phyloP scores from a whole-genome alignment of 2,113 vertebrate species.

The Falcunculus frontatus region DNA sequence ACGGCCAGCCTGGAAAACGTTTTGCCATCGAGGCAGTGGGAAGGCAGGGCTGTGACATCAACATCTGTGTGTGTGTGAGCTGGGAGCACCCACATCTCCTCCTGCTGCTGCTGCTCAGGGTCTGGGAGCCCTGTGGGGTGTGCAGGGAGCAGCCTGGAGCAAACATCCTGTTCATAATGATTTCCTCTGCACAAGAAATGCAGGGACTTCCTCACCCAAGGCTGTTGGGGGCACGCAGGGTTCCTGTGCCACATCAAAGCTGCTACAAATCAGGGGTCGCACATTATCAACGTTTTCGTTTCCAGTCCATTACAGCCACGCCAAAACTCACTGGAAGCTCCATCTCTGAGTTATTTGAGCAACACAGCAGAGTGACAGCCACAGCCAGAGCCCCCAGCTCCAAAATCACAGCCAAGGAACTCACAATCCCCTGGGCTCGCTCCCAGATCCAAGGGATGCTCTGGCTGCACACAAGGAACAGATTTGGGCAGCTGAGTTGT shows the following conservation, averaged over 20 bases:
- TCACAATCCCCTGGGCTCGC: neutral
- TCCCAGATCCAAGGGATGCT: neutral
- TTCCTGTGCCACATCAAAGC: neutral
- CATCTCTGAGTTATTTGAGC: neutral
- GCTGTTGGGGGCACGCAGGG: neutral
- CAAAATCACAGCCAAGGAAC: neutral
- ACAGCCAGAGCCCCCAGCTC: neutral
- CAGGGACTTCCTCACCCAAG: neutral
- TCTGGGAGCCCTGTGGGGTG: neutral
- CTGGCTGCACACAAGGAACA: neutral
- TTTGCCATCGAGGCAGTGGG: neutral
- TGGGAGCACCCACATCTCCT: neutral
- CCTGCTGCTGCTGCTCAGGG: accelerated
- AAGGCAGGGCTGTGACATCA: neutral
- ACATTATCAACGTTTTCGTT: accelerated
- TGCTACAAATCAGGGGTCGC: neutral
- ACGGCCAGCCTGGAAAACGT: neutral
- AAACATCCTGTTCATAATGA: neutral
- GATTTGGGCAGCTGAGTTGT: neutral
- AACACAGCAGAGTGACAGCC: accelerated
- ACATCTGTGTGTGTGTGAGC: neutral
- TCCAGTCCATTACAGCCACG: accelerated
- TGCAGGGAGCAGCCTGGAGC: neutral
- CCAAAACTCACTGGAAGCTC: neutral
- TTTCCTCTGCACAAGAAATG: neutral